phyloP scores from a whole-genome alignment of 2,797 vertebrate species.

The Anguilla megastoma region DNA sequence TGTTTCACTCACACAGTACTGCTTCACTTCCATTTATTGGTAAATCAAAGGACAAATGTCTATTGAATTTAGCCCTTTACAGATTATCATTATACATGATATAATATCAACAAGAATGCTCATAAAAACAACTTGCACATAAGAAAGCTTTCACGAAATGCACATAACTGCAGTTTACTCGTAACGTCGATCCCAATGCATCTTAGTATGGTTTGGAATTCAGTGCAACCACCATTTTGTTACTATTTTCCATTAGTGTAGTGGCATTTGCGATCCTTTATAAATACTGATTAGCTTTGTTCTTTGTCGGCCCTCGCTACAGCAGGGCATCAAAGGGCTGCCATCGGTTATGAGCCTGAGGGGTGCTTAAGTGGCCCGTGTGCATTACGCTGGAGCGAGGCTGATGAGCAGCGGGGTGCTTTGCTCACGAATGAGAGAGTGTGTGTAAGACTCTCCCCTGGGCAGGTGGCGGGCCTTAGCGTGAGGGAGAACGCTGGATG shows the following conservation, averaged over 20 bases:
- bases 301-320: background rate
- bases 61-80: too few relatives aligned
- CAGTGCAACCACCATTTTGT: background rate
- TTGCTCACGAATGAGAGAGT: constrained; percentile 47
- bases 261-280: background rate
- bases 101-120: background rate
- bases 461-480: constrained; percentile 13
- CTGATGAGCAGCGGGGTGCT: constrained; percentile 36
- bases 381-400: constrained; percentile 36
- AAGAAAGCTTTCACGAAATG: too few relatives aligned
- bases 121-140: background rate
- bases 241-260: background rate
- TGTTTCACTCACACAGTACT: too few relatives aligned
- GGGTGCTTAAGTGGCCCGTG: constrained; percentile 9
- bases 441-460: constrained; percentile 16
- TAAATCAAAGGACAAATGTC: too few relatives aligned
- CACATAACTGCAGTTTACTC: background rate
- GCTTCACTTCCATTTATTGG: too few relatives aligned
- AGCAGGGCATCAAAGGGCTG: background rate
- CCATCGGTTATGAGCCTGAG: background rate
- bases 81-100: background rate
- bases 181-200: background rate
- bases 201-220: background rate
- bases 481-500: constrained; percentile 33
- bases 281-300: background rate